A percentile compares a stretch with the other conserved stretches of the same genome.
These are phyloP conservation scores for Ginglymostoma cirratum DNA, from an alignment of 2,113 vertebrate genomes.

Conservation along the genomic window DNA sequence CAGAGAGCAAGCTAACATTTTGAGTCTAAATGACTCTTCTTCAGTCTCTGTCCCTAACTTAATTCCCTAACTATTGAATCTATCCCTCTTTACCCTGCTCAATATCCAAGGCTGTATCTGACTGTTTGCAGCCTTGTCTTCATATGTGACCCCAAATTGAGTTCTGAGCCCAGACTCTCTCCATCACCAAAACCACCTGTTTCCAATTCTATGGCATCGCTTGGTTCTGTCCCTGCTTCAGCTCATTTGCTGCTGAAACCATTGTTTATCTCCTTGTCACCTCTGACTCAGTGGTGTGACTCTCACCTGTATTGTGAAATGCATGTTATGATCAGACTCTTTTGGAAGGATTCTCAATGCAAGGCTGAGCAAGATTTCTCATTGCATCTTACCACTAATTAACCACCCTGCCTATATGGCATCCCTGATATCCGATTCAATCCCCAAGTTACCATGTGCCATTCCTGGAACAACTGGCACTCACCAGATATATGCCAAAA, in stretches of 20 bases:
- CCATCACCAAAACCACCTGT: background rate
- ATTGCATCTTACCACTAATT: no score
- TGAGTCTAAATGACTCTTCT: no score
- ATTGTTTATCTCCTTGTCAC: background rate
- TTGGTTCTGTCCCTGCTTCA: background rate
- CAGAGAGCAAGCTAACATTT: no score
- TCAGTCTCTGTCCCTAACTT: background rate
- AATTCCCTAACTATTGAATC: background rate
- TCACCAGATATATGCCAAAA: no score
- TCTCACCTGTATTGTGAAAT: no score
- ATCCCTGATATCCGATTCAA: no score
- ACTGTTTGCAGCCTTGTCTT: background rate
- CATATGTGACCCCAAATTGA: background rate
- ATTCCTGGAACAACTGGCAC: no score
- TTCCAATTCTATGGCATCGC: background rate
- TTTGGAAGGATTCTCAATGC: no score
- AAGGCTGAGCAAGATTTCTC: no score
- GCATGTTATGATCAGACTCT: no score
- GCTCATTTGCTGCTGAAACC: background rate
- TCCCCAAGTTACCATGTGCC: no score
- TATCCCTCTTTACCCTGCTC: background rate
- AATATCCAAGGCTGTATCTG: background rate
- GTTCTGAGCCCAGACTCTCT: background rate
- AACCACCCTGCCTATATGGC: no score
- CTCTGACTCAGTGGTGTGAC: background rate